phyloP scores from a whole-genome alignment of 2,888 invertebrate genomes.

The Aproaerema taeniolella region DNA sequence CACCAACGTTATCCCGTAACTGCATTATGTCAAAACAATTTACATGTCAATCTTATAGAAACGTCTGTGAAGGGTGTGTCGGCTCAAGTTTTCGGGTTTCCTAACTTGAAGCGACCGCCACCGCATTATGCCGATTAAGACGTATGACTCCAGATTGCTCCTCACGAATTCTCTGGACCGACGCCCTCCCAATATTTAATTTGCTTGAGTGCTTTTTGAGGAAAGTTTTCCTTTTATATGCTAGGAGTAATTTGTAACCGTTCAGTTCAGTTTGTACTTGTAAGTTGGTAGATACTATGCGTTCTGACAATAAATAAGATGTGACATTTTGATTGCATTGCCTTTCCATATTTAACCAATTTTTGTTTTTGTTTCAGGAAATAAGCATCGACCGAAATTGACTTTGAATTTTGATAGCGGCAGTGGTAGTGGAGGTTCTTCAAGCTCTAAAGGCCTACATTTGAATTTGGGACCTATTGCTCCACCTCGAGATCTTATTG shows the following conservation, averaged over 20 bases:
- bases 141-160: constrained; percentile 63
- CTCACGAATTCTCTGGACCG: constrained; percentile 49
- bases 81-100: constrained; percentile 40
- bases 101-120: constrained; percentile 60
- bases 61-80: constrained; percentile 55
- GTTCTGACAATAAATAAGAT: constrained; percentile 41
- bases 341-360: background rate
- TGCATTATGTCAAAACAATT: constrained; percentile 39
- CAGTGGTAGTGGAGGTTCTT: constrained; percentile 56
- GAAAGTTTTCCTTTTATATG: constrained; percentile 61
- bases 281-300: constrained; percentile 42
- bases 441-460: constrained; percentile 78
- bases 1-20: too few species aligned
- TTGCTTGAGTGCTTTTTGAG: constrained; percentile 72
- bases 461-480: constrained; percentile 83
- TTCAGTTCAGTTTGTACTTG: constrained; percentile 58
- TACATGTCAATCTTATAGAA: constrained; percentile 46
- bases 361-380: constrained; percentile 51
- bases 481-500: constrained; percentile 85
- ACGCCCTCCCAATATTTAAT: constrained; percentile 70
- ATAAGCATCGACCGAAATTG: constrained; percentile 82
- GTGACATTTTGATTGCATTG: constrained; percentile 22
- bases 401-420: constrained; percentile 83
- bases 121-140: constrained; percentile 73
- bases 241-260: constrained; percentile 69